Evolutionary conservation across 2,888 invertebrate species (phyloP).

Genomic region (Byasa hedistus): DNA sequence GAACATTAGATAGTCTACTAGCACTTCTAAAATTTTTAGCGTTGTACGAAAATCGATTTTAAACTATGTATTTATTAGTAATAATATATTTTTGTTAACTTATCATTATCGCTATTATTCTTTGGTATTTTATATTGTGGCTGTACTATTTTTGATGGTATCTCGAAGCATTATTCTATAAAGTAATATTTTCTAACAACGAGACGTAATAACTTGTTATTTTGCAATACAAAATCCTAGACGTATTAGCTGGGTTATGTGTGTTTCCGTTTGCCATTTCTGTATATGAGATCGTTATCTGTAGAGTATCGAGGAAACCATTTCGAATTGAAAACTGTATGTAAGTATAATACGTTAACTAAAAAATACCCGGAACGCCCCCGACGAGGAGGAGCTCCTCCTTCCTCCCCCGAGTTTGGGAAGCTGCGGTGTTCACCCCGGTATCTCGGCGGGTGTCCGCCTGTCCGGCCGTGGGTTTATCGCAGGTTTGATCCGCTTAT

Average conservation of each 20-base stretch:
- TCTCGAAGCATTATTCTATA: neutral
- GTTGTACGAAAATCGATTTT: too few species aligned
- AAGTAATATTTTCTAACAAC: neutral
- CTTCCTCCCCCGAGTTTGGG: constrained; percentile 22
- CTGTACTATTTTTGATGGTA: neutral
- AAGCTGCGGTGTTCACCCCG: constrained; percentile 17
- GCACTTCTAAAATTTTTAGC: too few species aligned
- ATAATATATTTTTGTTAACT: neutral
- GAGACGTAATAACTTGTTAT: neutral
- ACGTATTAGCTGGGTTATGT: neutral
- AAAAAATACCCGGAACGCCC: neutral
- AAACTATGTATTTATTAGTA: too few species aligned
- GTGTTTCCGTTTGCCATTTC: neutral
- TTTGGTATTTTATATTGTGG: neutral
- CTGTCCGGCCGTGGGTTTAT: constrained; percentile 23
- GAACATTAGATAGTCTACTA: too few species aligned
- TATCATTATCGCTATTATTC: neutral
- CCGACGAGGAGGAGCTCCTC: neutral
- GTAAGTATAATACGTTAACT: neutral
- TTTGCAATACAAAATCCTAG: neutral
- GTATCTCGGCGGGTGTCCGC: constrained; percentile 29
- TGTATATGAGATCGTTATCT: neutral
- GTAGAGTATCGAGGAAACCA: neutral
- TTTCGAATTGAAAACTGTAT: constrained; percentile 1
- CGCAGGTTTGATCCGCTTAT: constrained; percentile 36